A percentile compares a stretch with the other conserved stretches of the same genome.
Conservation (phyloP, 2,888 invertebrate species). For the Gymnosoma rotundatum region DNA sequence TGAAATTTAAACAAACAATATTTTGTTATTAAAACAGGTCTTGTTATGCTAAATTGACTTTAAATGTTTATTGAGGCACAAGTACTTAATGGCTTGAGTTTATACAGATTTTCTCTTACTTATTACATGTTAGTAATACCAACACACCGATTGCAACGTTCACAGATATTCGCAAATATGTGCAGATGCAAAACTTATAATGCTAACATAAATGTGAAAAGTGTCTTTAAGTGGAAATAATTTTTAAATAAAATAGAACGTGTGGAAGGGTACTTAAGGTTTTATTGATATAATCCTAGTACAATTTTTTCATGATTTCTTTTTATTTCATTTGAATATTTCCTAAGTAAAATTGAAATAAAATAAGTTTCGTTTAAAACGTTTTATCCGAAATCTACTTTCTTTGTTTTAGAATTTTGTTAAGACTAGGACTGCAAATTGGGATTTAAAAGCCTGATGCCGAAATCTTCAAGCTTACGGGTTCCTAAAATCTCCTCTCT, state of each 20-base stretch:
- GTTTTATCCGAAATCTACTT: too few species aligned
- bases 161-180: not conserved
- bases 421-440: too few species aligned
- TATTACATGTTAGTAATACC: not conserved
- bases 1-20: constrained; percentile 62
- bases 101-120: constrained; percentile 2
- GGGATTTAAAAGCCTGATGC: too few species aligned
- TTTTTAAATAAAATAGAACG: constrained; percentile 56
- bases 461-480: too few species aligned
- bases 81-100: not conserved
- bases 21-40: constrained; percentile 64
- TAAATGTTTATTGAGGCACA: constrained; percentile 65
- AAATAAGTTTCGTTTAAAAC: too few species aligned
- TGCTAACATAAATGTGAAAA: constrained; percentile 35
- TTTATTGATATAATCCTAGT: constrained; percentile 40
- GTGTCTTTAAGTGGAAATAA: constrained; percentile 69
- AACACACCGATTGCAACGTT: not conserved
- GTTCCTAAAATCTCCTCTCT: too few species aligned
- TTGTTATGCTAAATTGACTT: constrained; percentile 69
- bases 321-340: too few species aligned
- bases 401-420: too few species aligned
- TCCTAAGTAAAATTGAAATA: too few species aligned
- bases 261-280: constrained; percentile 61
- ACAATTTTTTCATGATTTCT: too few species aligned
- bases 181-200: constrained; percentile 8